A percentile compares a stretch with the other conserved stretches of the same genome.
phyloP scores from a whole-genome alignment of 2,888 invertebrate genomes.

The Ypsolopha scabrella region DNA sequence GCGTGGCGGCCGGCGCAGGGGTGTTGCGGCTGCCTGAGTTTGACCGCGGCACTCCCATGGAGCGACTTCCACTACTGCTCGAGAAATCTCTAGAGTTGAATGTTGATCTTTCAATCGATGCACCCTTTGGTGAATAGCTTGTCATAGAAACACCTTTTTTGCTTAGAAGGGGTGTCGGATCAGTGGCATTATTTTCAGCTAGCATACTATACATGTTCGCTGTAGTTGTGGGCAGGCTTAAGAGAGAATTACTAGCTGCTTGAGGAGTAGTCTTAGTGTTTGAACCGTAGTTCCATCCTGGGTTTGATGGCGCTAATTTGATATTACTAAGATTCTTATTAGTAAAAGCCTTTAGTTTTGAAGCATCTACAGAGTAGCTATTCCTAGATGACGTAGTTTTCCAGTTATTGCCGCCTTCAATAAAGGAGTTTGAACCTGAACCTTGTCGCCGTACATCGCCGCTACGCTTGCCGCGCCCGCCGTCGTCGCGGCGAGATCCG shows the following conservation, averaged over 20 bases:
- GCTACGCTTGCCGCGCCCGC: slow-evolving; percentile 11
- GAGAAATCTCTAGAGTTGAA: slow-evolving; percentile 53
- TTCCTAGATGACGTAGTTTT: slow-evolving; percentile 30
- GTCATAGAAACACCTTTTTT: slow-evolving; percentile 44
- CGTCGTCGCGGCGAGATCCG: slow-evolving; percentile 19
- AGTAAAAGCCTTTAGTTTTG: slow-evolving; percentile 36
- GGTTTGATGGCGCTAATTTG: slow-evolving; percentile 47
- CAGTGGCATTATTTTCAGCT: slow-evolving; percentile 36
- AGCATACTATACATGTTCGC: slow-evolving; percentile 43
- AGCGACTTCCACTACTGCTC: slow-evolving; percentile 29
- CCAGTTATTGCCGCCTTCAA: slow-evolving; percentile 43
- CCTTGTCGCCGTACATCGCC: slow-evolving; percentile 18
- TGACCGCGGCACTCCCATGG: slow-evolving; percentile 35
- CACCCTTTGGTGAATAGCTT: slow-evolving; percentile 53
- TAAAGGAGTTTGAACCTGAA: too few species aligned
- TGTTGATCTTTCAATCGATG: slow-evolving; percentile 61
- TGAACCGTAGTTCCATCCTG: slow-evolving; percentile 54
- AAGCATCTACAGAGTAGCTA: slow-evolving; percentile 47
- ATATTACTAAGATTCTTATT: slow-evolving; percentile 37
- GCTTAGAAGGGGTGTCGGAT: slow-evolving; percentile 43
- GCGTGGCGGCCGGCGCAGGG: slow-evolving; percentile 16
- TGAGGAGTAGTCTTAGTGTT: slow-evolving; percentile 47
- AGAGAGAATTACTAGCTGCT: slow-evolving; percentile 38
- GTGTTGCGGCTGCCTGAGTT: slow-evolving; percentile 38
- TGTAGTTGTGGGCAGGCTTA: slow-evolving; percentile 33